Conservation (phyloP, 92 coral and sea anemone genomes). For the Parazoanthus swiftii region DNA sequence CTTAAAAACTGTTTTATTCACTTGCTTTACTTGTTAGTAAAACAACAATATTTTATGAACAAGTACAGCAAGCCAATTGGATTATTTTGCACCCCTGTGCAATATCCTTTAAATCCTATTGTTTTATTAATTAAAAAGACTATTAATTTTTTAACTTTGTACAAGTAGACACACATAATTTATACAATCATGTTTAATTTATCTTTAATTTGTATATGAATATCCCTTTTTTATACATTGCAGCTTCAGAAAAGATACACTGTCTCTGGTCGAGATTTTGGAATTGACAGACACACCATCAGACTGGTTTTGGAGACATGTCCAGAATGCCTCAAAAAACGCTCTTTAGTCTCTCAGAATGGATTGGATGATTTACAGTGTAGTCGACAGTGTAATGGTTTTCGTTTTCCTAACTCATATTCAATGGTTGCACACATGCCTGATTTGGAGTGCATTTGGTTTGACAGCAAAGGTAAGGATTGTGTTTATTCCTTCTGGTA, state of each 20-base stretch:
- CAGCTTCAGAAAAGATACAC: constrained; percentile 85
- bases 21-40: too few relatives aligned
- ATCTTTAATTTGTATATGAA: too few relatives aligned
- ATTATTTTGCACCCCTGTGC: too few relatives aligned
- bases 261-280: constrained; percentile 80
- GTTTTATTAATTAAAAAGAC: too few relatives aligned
- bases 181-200: too few relatives aligned
- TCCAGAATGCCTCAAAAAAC: constrained; percentile 58
- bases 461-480: constrained; percentile 82
- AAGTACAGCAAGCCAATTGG: too few relatives aligned
- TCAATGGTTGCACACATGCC: constrained; percentile 96
- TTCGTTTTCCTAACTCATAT: constrained; percentile 44
- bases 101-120: too few relatives aligned
- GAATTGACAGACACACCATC: constrained; percentile 67
- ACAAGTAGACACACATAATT: too few relatives aligned
- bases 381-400: constrained; percentile 56
- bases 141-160: too few relatives aligned
- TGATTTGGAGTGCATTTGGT: constrained; percentile 89
- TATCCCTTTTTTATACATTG: background rate
- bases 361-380: constrained; percentile 8
- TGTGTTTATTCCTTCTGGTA: background rate
- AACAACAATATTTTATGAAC: too few relatives aligned
- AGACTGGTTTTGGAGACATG: constrained; percentile 73
- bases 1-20: too few relatives aligned
- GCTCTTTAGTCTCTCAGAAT: constrained; percentile 18